Conservation (phyloP, 2,113 vertebrate species). For the Alaudala cheleensis region DNA sequence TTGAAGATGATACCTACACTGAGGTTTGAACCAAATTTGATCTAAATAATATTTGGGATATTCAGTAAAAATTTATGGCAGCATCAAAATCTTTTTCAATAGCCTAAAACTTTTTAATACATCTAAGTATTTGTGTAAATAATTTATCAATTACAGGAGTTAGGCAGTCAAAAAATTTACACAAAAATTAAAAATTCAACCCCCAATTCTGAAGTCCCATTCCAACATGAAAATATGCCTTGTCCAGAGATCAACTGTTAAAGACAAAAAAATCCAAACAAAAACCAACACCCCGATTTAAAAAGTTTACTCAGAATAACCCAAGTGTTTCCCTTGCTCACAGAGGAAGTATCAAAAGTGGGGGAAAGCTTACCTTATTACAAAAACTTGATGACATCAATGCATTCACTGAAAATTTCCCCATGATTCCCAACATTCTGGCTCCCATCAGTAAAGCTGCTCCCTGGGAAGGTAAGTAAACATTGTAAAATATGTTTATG, state of each 20-base stretch:
- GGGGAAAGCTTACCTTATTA: conserved; percentile 38
- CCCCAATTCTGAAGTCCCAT: neutral
- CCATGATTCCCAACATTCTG: conserved; percentile 61
- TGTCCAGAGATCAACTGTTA: neutral
- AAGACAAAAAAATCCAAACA: neutral
- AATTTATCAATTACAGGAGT: neutral
- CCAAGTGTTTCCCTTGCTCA: neutral
- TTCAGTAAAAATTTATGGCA: neutral
- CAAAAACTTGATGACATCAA: conserved; percentile 7
- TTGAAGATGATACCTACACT: neutral
- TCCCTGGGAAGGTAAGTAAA: conserved; percentile 4
- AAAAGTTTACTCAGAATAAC: neutral
- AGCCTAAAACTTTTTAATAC: neutral
- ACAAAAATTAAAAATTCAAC: neutral
- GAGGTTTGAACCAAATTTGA: neutral
- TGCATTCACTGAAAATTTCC: neutral
- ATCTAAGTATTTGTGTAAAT: neutral
- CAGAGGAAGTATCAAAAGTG: neutral
- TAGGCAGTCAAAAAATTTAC: neutral
- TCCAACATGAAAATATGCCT: accelerated
- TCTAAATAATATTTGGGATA: neutral
- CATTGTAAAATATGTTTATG: neutral
- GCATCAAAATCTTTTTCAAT: neutral
- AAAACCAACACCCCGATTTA: accelerated
- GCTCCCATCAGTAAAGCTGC: neutral